A percentile compares a stretch with the other conserved stretches of the same genome.
phyloP scores from a whole-genome alignment of 2,888 invertebrate species.

The Himalopsyche japonica region DNA sequence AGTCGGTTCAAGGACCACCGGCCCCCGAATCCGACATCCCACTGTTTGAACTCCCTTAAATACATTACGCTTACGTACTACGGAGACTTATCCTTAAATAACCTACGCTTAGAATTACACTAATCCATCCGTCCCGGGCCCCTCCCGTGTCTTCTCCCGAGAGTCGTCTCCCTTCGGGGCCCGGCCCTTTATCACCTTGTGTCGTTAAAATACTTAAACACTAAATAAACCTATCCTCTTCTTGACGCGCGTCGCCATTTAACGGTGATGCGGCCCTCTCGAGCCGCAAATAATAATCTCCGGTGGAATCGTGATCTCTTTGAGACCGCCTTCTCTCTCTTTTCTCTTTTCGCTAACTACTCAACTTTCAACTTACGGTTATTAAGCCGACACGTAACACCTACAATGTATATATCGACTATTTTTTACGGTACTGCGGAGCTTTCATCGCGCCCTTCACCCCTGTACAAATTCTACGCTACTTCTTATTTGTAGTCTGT shows the following conservation, averaged over 20 bases:
- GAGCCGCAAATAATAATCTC: constrained; percentile 17
- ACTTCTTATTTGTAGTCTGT: constrained; percentile 18
- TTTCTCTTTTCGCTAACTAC: constrained; percentile 15
- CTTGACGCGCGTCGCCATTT: constrained; percentile 4
- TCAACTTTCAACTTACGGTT: constrained; percentile 6
- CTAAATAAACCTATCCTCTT: constrained; percentile 32
- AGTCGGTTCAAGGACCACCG: constrained; percentile 32
- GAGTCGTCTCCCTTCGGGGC: background rate
- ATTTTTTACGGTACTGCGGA: background rate
- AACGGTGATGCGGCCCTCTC: background rate
- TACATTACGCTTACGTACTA: constrained; percentile 17
- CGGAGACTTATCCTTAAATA: background rate
- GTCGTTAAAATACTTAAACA: constrained; percentile 31
- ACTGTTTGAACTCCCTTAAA: constrained; percentile 34
- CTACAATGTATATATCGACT: background rate
- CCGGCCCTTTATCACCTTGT: constrained; percentile 29
- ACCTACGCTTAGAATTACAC: background rate
- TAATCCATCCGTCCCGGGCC: background rate
- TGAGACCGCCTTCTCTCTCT: constrained; percentile 5
- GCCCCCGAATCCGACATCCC: constrained; percentile 37
- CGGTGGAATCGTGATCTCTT: background rate
- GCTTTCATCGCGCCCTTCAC: constrained; percentile 7
- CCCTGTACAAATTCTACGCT: constrained; percentile 19
- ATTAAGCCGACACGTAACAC: constrained; percentile 12
- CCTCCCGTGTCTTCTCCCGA: background rate